Evolutionary conservation across 2,888 invertebrate genomes (phyloP).

Genomic region (Galerucella pusilla): DNA sequence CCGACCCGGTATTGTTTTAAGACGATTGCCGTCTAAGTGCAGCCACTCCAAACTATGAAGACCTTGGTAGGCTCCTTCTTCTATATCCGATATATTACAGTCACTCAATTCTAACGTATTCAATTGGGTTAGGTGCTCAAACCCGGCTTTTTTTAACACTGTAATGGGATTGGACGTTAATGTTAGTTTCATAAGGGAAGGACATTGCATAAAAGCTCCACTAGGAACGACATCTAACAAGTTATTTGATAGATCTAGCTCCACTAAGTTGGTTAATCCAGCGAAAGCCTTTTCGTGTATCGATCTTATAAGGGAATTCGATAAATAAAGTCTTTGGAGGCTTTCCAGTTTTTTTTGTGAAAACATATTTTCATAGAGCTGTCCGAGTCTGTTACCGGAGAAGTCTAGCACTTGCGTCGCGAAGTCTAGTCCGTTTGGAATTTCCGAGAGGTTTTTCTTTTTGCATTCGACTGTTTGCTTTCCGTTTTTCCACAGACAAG

Average conservation of each 20-base stretch:
- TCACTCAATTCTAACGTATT: slow-evolving; percentile 84
- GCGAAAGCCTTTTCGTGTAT: slow-evolving; percentile 86
- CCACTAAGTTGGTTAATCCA: slow-evolving; percentile 88
- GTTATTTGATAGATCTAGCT: slow-evolving; percentile 88
- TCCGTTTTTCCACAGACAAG: slow-evolving; percentile 93
- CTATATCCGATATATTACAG: slow-evolving; percentile 82
- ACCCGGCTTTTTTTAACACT: slow-evolving; percentile 77
- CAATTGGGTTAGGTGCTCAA: slow-evolving; percentile 79
- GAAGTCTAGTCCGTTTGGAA: slow-evolving; percentile 83
- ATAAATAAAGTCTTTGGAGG: slow-evolving; percentile 86
- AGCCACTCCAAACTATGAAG: slow-evolving; percentile 87
- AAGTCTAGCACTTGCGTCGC: slow-evolving; percentile 91
- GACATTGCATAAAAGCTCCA: slow-evolving; percentile 81
- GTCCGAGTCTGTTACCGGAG: slow-evolving; percentile 83
- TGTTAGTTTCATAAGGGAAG: slow-evolving; percentile 85
- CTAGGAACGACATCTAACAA: slow-evolving; percentile 82
- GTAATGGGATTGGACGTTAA: slow-evolving; percentile 86
- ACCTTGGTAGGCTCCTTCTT: slow-evolving; percentile 84
- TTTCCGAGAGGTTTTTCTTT: slow-evolving; percentile 77
- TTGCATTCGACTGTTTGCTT: slow-evolving; percentile 92
- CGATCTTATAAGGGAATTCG: slow-evolving; percentile 80
- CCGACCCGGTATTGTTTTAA: slow-evolving; percentile 78
- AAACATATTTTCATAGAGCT: slow-evolving; percentile 82
- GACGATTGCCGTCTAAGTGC: slow-evolving; percentile 82
- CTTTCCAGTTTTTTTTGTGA: slow-evolving; percentile 82